phyloP scores from a whole-genome alignment of 2,888 invertebrate species.

The Dynastes grantii region DNA sequence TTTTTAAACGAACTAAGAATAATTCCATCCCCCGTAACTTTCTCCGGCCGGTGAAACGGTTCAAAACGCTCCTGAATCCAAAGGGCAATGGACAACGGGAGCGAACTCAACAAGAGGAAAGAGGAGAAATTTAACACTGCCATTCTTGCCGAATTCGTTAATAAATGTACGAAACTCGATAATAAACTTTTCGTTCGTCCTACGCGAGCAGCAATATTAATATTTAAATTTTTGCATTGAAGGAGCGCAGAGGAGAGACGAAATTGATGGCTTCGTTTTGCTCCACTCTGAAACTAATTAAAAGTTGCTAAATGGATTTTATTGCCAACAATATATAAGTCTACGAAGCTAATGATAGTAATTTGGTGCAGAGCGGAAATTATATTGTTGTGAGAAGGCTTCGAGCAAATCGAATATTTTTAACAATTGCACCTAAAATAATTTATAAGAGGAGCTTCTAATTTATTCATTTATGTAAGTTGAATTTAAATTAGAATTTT shows the following conservation, averaged over 20 bases:
- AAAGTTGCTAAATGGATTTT: constrained; percentile 42
- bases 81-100: background rate
- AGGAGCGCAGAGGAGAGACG: constrained; percentile 1
- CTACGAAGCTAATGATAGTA: constrained; percentile 10
- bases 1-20: constrained; percentile 35
- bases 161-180: constrained; percentile 39
- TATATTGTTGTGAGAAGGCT: background rate
- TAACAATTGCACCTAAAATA: constrained; percentile 3
- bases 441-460: background rate
- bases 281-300: constrained; percentile 32
- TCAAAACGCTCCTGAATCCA: background rate
- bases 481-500: background rate
- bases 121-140: constrained; percentile 27
- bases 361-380: background rate
- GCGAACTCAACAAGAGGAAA: background rate
- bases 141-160: constrained; percentile 27
- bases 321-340: constrained; percentile 24
- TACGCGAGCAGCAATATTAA: constrained; percentile 24
- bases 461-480: constrained; percentile 4
- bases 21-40: constrained; percentile 18
- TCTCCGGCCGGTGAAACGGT: background rate
- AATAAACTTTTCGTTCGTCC: constrained; percentile 31
- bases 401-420: constrained; percentile 10
- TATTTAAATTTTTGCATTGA: constrained; percentile 29
- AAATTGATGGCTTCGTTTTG: constrained; percentile 32